Percentiles rank a stretch among this genome's conserved stretches.
Conservation (phyloP, 2,888 invertebrate species). For the Cantharis lateralis region DNA sequence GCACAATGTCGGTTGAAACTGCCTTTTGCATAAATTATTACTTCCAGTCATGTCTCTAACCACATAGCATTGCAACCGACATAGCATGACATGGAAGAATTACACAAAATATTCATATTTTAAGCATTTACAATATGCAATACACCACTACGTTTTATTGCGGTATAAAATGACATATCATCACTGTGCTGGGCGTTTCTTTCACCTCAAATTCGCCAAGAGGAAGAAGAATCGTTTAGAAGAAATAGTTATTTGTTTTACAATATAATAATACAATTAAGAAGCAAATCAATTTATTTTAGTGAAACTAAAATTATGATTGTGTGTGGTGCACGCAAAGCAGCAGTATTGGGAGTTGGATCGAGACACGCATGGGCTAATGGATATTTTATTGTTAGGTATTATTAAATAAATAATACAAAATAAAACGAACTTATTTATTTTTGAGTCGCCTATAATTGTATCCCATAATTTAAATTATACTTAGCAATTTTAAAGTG, state of each 20-base stretch:
- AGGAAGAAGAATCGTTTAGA: background rate
- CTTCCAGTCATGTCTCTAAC: constrained; percentile 35
- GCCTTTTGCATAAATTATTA: constrained; percentile 48
- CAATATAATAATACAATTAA: background rate
- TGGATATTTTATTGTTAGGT: background rate
- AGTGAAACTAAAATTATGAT: constrained; percentile 14
- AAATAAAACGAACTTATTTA: background rate
- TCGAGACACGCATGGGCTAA: background rate
- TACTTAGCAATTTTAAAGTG: background rate
- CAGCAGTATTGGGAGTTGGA: background rate
- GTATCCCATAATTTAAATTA: background rate
- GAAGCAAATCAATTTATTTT: background rate
- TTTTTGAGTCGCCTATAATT: background rate
- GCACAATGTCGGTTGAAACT: constrained; percentile 36
- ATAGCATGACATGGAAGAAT: constrained; percentile 15
- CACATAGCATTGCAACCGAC: constrained; percentile 20
- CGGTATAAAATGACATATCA: background rate
- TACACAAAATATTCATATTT: constrained; percentile 1
- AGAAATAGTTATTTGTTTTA: too few species aligned
- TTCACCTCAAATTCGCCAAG: background rate
- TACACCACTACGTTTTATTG: background rate
- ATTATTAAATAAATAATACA: background rate
- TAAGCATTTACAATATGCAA: background rate
- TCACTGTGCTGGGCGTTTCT: background rate
- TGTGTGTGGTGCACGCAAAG: constrained; percentile 15